Percentiles rank a stretch among this genome's conserved stretches.
phyloP scores from a whole-genome alignment of 2,888 invertebrate genomes.

The Trypoxylon attenuatum region DNA sequence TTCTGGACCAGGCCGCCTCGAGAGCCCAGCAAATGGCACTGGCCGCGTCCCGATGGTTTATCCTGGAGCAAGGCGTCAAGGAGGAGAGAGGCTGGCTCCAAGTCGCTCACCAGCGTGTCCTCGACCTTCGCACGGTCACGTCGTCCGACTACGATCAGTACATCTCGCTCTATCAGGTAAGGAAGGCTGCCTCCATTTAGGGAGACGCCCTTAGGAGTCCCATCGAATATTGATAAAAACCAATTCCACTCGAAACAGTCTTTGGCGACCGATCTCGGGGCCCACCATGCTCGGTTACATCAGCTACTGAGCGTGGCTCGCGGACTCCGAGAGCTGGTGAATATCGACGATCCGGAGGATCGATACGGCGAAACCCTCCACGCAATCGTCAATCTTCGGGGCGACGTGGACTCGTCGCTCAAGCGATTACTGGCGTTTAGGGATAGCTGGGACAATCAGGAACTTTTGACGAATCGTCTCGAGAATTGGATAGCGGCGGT shows the following conservation, averaged over 20 bases:
- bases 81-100: slow-evolving; percentile 90
- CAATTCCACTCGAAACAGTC: no score
- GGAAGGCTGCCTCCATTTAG: no score
- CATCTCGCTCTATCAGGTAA: slow-evolving; percentile 84
- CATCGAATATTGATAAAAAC: not conserved
- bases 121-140: slow-evolving; percentile 86
- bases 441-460: slow-evolving; percentile 86
- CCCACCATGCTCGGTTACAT: slow-evolving; percentile 86
- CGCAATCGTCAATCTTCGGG: slow-evolving; percentile 83
- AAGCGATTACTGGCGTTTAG: slow-evolving; percentile 84
- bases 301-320: slow-evolving; percentile 85
- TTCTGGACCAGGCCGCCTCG: slow-evolving; percentile 88
- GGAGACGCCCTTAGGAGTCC: not conserved
- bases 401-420: slow-evolving; percentile 84
- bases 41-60: slow-evolving; percentile 89
- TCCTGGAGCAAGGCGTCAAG: slow-evolving; percentile 86
- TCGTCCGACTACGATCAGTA: slow-evolving; percentile 90
- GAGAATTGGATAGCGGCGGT: slow-evolving; percentile 86
- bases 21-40: slow-evolving; percentile 89
- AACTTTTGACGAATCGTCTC: slow-evolving; percentile 83
- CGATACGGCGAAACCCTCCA: slow-evolving; percentile 84
- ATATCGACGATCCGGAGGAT: slow-evolving; percentile 84
- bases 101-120: slow-evolving; percentile 89
- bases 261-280: slow-evolving; percentile 85
- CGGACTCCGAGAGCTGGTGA: slow-evolving; percentile 83